These are phyloP conservation scores for Paramormyrops hopkinsi DNA, from an alignment of 2,797 vertebrate species.

Conservation along the genomic window DNA sequence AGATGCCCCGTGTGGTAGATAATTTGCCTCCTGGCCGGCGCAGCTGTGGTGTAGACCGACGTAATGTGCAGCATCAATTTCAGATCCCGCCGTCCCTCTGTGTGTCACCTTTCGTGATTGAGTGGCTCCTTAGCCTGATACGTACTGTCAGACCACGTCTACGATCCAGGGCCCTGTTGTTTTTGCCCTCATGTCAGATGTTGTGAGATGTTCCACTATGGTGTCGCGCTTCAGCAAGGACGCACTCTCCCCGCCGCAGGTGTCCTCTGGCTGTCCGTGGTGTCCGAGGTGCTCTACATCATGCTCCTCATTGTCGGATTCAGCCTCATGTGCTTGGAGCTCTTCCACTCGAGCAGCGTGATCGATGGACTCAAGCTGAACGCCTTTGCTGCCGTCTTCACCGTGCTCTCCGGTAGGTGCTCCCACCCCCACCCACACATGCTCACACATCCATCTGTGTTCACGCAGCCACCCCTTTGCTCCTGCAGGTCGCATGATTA, in stretches of 20 bases:
- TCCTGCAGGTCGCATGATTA: neutral
- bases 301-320: slow-evolving; percentile 89
- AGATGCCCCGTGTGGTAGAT: neutral
- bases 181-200: neutral
- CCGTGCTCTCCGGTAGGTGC: slow-evolving; percentile 82
- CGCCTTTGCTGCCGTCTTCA: slow-evolving; percentile 94
- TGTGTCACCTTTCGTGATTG: neutral
- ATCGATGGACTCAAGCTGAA: slow-evolving; percentile 95
- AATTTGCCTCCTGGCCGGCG: neutral
- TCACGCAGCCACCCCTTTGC: neutral
- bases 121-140: neutral
- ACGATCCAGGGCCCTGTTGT: neutral
- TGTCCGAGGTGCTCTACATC: slow-evolving; percentile 92
- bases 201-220: neutral
- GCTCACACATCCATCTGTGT: neutral
- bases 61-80: neutral
- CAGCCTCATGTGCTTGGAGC: slow-evolving; percentile 95
- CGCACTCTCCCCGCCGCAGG: slow-evolving; percentile 57
- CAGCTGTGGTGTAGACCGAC: neutral
- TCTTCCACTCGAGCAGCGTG: slow-evolving; percentile 90
- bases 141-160: neutral
- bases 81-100: neutral
- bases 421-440: neutral
- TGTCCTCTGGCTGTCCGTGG: slow-evolving; percentile 90
- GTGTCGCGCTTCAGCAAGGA: neutral